Percentiles rank a stretch among this genome's conserved stretches.
Evolutionary conservation across 2,888 invertebrate genomes (phyloP).

Genomic region (Scelioninae gen. 1): DNA sequence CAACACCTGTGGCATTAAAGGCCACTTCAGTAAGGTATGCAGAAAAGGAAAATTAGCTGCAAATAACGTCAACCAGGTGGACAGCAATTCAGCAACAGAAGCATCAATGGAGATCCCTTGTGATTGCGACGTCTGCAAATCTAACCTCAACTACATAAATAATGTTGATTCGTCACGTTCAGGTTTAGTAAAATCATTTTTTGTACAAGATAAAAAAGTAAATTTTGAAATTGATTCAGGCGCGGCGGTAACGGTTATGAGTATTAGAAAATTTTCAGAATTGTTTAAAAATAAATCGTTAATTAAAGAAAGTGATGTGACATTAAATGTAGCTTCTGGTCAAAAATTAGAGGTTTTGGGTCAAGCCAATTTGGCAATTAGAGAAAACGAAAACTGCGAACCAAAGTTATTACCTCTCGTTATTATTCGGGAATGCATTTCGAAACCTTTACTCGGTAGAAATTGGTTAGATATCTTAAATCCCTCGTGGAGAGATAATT

Average conservation of each 20-base stretch:
- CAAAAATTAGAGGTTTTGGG: slow-evolving; percentile 22
- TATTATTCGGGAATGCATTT: slow-evolving; percentile 18
- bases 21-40: slow-evolving; percentile 49
- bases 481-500: slow-evolving; percentile 35
- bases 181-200: slow-evolving; percentile 17
- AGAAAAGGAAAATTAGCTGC: slow-evolving; percentile 1
- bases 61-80: no score
- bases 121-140: slow-evolving; percentile 11
- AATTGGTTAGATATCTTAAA: slow-evolving; percentile 50
- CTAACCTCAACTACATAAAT: slow-evolving; percentile 13
- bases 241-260: no score
- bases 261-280: no score
- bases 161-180: slow-evolving; percentile 16
- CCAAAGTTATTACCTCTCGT: slow-evolving; percentile 12
- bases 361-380: slow-evolving; percentile 19
- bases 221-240: no score
- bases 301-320: slow-evolving; percentile 14
- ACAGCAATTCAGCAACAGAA: no score
- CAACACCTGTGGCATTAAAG: slow-evolving; percentile 20
- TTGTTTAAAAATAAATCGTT: slow-evolving; percentile 16
- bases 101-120: no score
- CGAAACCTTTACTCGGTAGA: slow-evolving; percentile 45
- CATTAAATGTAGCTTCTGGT: slow-evolving; percentile 23
- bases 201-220: slow-evolving; percentile 17
- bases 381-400: not conserved